A percentile compares a stretch with the other conserved stretches of the same genome.
Evolutionary conservation across 2,888 invertebrate genomes (phyloP).

Genomic region (Ochropleura plecta): DNA sequence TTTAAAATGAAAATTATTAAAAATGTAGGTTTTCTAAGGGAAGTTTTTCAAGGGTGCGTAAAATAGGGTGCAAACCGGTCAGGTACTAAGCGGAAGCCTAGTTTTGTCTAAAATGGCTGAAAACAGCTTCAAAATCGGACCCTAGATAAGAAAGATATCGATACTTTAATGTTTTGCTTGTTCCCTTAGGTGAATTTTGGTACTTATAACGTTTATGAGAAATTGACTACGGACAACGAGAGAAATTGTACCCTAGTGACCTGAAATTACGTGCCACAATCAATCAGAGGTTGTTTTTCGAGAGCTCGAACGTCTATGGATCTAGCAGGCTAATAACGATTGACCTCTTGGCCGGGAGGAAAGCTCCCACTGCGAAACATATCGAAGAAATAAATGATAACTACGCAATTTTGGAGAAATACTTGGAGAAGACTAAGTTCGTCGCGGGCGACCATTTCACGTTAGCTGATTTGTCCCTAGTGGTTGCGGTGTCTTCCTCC

Average conservation of each 20-base stretch:
- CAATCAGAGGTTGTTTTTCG: slow-evolving; percentile 27
- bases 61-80: too few species aligned
- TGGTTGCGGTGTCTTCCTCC: background rate
- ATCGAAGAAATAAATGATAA: slow-evolving; percentile 11
- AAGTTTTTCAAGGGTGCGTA: too few species aligned
- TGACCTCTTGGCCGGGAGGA: slow-evolving; percentile 8
- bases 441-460: slow-evolving; percentile 24
- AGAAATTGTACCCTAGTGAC: slow-evolving; percentile 33
- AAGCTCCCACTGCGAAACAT: slow-evolving; percentile 13
- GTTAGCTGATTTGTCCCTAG: slow-evolving; percentile 21
- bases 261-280: slow-evolving; percentile 37
- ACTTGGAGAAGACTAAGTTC: slow-evolving; percentile 30
- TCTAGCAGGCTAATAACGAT: background rate
- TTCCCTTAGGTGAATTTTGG: too few species aligned
- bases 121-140: too few species aligned
- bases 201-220: too few species aligned
- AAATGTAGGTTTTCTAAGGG: too few species aligned
- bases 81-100: too few species aligned
- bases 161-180: too few species aligned
- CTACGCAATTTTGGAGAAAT: slow-evolving; percentile 31
- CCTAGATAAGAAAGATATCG: too few species aligned
- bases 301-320: background rate
- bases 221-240: too few species aligned
- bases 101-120: too few species aligned
- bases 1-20: too few species aligned